Percentiles rank a stretch among this genome's conserved stretches.
These are phyloP conservation scores for Melitaea athalia DNA, from an alignment of 2,888 invertebrate genomes.

Conservation along the genomic window DNA sequence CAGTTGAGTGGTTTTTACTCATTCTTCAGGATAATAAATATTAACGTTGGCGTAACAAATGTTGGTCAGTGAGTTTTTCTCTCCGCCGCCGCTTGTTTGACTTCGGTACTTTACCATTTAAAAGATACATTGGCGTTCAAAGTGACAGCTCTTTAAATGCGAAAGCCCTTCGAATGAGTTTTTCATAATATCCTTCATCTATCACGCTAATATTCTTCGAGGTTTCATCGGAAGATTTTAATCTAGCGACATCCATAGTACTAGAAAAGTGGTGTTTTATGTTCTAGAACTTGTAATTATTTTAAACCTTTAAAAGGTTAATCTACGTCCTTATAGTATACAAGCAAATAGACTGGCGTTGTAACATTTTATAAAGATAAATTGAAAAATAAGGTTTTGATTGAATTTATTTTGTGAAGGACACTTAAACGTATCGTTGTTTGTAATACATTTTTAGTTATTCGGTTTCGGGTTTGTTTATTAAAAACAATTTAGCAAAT, in stretches of 20 bases:
- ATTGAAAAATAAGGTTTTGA: no score
- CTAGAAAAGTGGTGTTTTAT: no score
- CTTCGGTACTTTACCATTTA: background rate
- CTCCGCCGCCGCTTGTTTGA: background rate
- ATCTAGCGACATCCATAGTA: background rate
- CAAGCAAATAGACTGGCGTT: no score
- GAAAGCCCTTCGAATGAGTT: background rate
- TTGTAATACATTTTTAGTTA: no score
- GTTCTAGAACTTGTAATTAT: background rate
- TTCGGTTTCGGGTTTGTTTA: no score
- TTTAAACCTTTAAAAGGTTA: background rate
- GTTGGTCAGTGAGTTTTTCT: background rate
- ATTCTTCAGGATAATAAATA: background rate
- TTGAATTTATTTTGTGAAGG: no score
- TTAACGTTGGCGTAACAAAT: background rate
- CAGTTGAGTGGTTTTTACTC: background rate
- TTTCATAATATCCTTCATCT: slow-evolving; percentile 6
- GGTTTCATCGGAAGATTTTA: background rate
- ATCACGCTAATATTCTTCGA: slow-evolving; percentile 7
- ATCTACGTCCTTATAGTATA: no score
- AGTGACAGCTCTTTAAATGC: slow-evolving; percentile 1
- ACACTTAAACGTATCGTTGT: no score
- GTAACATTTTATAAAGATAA: no score
- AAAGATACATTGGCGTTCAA: background rate
- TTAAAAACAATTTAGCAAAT: no score